phyloP scores from a whole-genome alignment of 2,888 invertebrate genomes.

The Cremastobaeus sp. region DNA sequence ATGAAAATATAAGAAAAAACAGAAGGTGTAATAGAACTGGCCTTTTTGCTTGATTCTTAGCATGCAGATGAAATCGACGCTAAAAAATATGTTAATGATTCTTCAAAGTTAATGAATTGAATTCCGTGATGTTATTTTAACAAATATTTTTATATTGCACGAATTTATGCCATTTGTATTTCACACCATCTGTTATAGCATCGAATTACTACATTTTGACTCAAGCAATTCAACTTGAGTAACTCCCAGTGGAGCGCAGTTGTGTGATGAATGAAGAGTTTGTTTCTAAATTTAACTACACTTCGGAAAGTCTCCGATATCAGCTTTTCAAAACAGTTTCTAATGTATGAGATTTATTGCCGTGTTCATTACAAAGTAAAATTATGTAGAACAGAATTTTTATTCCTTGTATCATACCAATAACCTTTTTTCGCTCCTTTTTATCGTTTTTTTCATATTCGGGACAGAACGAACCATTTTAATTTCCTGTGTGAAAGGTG shows the following conservation, averaged over 20 bases:
- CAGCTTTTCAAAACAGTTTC: slow-evolving; percentile 47
- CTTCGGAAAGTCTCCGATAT: slow-evolving; percentile 31
- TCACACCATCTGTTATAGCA: slow-evolving; percentile 21
- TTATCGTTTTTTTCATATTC: neutral
- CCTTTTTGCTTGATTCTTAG: too few species aligned
- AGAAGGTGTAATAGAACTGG: too few species aligned
- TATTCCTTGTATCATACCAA: slow-evolving; percentile 44
- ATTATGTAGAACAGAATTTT: slow-evolving; percentile 41
- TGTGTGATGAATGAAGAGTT: slow-evolving; percentile 43
- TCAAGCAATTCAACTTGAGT: slow-evolving; percentile 25
- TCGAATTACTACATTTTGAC: slow-evolving; percentile 26
- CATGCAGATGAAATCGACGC: too few species aligned
- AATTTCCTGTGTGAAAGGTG: slow-evolving; percentile 28
- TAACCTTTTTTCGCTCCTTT: slow-evolving; percentile 23
- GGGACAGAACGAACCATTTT: slow-evolving; percentile 22
- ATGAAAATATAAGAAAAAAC: too few species aligned
- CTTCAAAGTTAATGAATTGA: neutral
- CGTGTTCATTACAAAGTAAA: slow-evolving; percentile 35
- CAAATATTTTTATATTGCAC: too few species aligned
- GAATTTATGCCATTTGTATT: too few species aligned
- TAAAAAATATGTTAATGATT: too few species aligned
- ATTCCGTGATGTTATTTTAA: too few species aligned
- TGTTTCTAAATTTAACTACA: slow-evolving; percentile 45
- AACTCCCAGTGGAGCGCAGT: slow-evolving; percentile 1
- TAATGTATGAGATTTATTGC: slow-evolving; percentile 44